A percentile compares a stretch with the other conserved stretches of the same genome.
Conservation (phyloP, 2,888 invertebrate genomes). For the Cataglyphis cursor region DNA sequence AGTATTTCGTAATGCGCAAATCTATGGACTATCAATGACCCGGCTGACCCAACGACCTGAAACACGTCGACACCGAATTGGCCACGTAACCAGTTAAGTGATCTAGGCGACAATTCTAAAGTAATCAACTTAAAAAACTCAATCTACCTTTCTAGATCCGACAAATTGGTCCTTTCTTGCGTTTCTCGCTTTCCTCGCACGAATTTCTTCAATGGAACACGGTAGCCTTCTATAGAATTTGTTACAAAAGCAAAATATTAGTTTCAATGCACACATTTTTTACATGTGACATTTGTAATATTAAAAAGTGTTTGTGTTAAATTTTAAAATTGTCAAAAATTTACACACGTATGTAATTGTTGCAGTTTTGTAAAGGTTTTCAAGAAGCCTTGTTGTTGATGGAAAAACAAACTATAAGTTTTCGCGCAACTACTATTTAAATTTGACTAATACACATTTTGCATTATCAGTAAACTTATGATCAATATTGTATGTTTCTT, state of each 20-base stretch:
- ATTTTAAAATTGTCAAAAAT: constrained; percentile 1
- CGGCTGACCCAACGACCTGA: constrained; percentile 61
- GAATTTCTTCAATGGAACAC: neutral
- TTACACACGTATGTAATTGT: constrained; percentile 8
- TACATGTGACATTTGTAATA: neutral
- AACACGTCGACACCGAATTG: constrained; percentile 71
- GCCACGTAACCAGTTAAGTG: constrained; percentile 71
- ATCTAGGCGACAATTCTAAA: constrained; percentile 57
- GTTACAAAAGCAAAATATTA: neutral
- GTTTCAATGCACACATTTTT: neutral
- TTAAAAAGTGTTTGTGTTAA: neutral
- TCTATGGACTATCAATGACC: constrained; percentile 56
- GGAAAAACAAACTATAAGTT: constrained; percentile 32
- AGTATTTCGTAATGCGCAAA: constrained; percentile 65
- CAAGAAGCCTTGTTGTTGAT: neutral
- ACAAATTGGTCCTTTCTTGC: neutral
- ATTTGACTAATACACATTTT: constrained; percentile 62
- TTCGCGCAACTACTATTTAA: constrained; percentile 27
- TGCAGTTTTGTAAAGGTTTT: neutral
- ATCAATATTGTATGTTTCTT: constrained; percentile 61
- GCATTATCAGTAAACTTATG: constrained; percentile 70
- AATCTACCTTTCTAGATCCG: constrained; percentile 50
- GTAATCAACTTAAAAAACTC: constrained; percentile 65
- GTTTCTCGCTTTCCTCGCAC: neutral
- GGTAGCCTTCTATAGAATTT: neutral